Evolutionary conservation across 2,113 vertebrate species (phyloP), one percentile per base, ranked within the genome.

Genomic region (Cyprinus carpio): DNA sequence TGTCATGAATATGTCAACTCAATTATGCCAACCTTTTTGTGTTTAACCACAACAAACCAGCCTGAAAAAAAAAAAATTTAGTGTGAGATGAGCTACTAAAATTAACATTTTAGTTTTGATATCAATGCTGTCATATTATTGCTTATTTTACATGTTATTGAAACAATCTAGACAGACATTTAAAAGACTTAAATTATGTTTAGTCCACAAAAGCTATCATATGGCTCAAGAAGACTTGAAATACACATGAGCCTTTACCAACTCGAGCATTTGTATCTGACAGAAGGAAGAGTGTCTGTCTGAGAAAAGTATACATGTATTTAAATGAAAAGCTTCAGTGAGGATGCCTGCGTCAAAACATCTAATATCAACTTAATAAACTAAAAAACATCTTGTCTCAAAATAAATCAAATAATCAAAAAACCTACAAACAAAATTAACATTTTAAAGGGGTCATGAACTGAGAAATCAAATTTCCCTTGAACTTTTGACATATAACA

Each of bases 271-370:
- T 13, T 31, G 16, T 20, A 49, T 12, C 6, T 23, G 27, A 9
- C 75, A 51, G 2, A 54, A 31, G 43, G 1, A 29, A 69, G 31
- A 10, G 8, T n/a, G 16, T 31, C 16, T 54, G 46, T 9, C 43
- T 16, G 15, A 18, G 7, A 54, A 76, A 76, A 31, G 27, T 20
- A 3, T 46, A 5, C 12, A 40, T 51, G 43, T 49, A 69, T 46
- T 60, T 69, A 31, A 78, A 78, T 86, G 51, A 90, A 83, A 81
- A 77, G 60, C 43, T 29, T 76, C 43, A 77, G 69, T 13, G 49
- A 60, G 40, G 13, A 74, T 64, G 71, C 58, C n/a, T n/a, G n/a
- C n/a, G n/a, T n/a, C n/a, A n/a, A n/a, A n/a, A n/a, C n/a, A n/a
- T n/a, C n/a, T n/a, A n/a, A n/a, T n/a, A n/a, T n/a, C n/a, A n/a